Evolutionary conservation across 2,888 invertebrate species (phyloP).

Genomic region (Choristoneura rosaceana): DNA sequence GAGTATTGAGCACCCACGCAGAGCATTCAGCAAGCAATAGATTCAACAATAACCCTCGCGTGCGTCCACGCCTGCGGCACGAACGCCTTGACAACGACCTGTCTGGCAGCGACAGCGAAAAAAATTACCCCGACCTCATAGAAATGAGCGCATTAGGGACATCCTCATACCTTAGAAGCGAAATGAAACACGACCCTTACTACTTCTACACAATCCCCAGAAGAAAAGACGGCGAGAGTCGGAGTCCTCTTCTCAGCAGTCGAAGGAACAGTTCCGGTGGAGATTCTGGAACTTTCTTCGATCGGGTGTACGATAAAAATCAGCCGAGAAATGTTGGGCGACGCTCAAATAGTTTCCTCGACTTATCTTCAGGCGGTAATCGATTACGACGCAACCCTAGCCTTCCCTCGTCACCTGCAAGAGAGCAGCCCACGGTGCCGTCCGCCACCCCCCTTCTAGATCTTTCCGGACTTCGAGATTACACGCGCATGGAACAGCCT

Average conservation of each 20-base stretch:
- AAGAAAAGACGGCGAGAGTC: conserved; percentile 88
- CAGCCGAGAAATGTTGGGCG: conserved; percentile 73
- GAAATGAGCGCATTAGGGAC: conserved; percentile 81
- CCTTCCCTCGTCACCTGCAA: conserved; percentile 88
- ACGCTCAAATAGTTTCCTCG: conserved; percentile 89
- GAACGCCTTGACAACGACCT: conserved; percentile 80
- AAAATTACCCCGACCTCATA: conserved; percentile 85
- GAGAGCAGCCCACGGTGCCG: conserved; percentile 74
- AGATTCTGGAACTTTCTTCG: conserved; percentile 83
- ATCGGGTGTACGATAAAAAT: conserved; percentile 69
- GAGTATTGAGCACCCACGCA: conserved; percentile 70
- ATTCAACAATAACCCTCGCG: conserved; percentile 74
- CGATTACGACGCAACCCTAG: conserved; percentile 83
- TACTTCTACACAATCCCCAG: conserved; percentile 89
- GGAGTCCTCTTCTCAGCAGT: conserved; percentile 90
- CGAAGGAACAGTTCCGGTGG: conserved; percentile 90
- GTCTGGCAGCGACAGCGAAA: conserved; percentile 81
- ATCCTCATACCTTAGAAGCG: conserved; percentile 71
- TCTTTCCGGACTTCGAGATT: conserved; percentile 83
- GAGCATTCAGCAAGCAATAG: conserved; percentile 72
- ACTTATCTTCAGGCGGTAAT: conserved; percentile 84
- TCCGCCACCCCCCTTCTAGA: conserved; percentile 87
- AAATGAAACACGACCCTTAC: conserved; percentile 76
- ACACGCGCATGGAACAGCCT: conserved; percentile 75
- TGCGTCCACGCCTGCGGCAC: conserved; percentile 71